A percentile compares a stretch with the other conserved stretches of the same genome.
phyloP scores from a whole-genome alignment of 2,797 vertebrate genomes.

The Gymnopithys bicolor region DNA sequence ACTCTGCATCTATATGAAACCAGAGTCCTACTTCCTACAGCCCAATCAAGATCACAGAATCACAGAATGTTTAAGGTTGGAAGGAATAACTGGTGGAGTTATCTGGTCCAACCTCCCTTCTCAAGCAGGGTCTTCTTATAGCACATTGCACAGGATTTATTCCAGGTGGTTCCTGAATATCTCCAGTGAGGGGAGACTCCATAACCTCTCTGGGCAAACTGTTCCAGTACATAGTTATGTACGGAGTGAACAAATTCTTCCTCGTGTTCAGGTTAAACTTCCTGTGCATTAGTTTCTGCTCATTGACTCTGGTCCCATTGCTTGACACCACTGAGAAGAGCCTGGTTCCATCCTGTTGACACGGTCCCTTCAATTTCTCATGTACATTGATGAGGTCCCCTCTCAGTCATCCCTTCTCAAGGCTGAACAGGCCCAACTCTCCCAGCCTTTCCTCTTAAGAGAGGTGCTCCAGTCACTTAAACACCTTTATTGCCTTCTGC shows the following conservation, averaged over 20 bases:
- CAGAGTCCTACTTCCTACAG: neutral
- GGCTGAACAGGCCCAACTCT: neutral
- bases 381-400: neutral
- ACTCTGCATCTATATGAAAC: neutral
- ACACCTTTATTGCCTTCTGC: neutral
- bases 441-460: neutral
- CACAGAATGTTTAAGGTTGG: neutral
- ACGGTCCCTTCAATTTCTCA: neutral
- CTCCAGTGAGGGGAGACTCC: neutral
- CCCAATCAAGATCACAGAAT: neutral
- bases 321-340: neutral
- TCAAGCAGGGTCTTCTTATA: neutral
- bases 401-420: neutral
- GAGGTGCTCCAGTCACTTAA: neutral
- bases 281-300: neutral
- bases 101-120: neutral
- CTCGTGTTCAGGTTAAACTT: neutral
- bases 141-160: neutral
- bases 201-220: neutral
- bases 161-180: neutral
- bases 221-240: neutral
- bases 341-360: neutral
- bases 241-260: neutral
- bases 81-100: neutral
- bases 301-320: neutral